Conservation (phyloP, 1,140 invertebrate genomes). For the Varroa destructor region DNA sequence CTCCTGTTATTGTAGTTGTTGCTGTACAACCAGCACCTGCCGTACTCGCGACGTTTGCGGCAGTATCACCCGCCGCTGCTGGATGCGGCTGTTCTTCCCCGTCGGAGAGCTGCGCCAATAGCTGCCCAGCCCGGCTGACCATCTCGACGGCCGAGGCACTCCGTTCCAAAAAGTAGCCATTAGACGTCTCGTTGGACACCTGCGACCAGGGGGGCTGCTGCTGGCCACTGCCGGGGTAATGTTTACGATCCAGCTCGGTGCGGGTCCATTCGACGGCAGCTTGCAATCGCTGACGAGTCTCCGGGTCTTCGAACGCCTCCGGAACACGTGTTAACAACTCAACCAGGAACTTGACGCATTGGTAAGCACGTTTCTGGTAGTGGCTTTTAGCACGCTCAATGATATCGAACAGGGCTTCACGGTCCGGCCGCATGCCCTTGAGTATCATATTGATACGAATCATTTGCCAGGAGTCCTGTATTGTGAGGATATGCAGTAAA, state of each 20-base stretch:
- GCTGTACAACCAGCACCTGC: no score
- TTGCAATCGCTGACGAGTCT: conserved; percentile 59
- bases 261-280: conserved; percentile 80
- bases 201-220: conserved; percentile 20
- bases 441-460: conserved; percentile 80
- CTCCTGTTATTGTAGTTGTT: no score
- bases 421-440: conserved; percentile 75
- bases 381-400: conserved; percentile 79
- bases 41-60: no score
- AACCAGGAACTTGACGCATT: conserved; percentile 90
- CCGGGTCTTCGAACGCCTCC: conserved; percentile 56
- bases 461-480: conserved; percentile 90
- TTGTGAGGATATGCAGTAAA: conserved; percentile 64
- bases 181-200: conserved; percentile 79
- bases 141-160: conserved; percentile 61
- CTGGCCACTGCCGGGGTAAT: conserved; percentile 14
- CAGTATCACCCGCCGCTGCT: no score
- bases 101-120: conserved; percentile 9
- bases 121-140: neutral
- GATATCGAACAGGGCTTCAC: conserved; percentile 82
- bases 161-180: conserved; percentile 83
- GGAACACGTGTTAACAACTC: conserved; percentile 70
- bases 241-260: conserved; percentile 65
- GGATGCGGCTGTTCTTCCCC: neutral
- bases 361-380: conserved; percentile 90